These are phyloP conservation scores for Cydia amplana DNA, from an alignment of 1,140 invertebrate genomes.

Conservation along the genomic window DNA sequence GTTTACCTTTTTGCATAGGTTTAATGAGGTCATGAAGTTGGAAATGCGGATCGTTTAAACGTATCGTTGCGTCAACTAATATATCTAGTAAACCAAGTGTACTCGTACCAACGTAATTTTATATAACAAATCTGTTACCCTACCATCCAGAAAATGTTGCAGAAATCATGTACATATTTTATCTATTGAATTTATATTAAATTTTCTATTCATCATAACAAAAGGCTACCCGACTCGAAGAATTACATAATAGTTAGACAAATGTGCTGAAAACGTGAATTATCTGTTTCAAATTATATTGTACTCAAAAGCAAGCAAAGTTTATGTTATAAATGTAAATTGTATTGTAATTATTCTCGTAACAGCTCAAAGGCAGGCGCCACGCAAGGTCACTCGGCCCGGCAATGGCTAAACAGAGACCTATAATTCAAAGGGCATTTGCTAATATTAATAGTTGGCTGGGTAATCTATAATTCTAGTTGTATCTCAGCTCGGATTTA, in stretches of 20 bases:
- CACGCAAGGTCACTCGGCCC: slow-evolving; percentile 23
- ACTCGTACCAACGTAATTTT: too few relatives aligned
- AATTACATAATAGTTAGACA: background rate
- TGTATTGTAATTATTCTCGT: slow-evolving; percentile 12
- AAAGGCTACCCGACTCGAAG: background rate
- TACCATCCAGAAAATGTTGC: too few relatives aligned
- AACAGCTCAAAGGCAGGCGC: slow-evolving; percentile 26
- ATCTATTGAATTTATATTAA: too few relatives aligned
- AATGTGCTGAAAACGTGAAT: background rate
- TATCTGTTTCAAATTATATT: slow-evolving; percentile 31
- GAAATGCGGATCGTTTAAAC: background rate
- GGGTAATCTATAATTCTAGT: slow-evolving; percentile 47
- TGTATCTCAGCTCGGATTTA: slow-evolving; percentile 50
- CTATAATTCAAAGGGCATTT: slow-evolving; percentile 51
- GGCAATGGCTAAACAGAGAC: slow-evolving; percentile 2
- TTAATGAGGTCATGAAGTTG: slow-evolving; percentile 10
- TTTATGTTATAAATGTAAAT: slow-evolving; percentile 26
- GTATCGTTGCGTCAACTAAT: background rate
- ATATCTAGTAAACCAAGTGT: background rate
- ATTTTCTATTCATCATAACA: too few relatives aligned
- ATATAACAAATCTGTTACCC: too few relatives aligned
- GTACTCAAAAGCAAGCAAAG: slow-evolving; percentile 23
- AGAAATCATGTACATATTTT: too few relatives aligned
- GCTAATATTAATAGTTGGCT: slow-evolving; percentile 52
- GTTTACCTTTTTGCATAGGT: background rate